These are phyloP conservation scores for Ariopsis seemanni DNA, from an alignment of 2,113 vertebrate genomes.

Conservation along the genomic window DNA sequence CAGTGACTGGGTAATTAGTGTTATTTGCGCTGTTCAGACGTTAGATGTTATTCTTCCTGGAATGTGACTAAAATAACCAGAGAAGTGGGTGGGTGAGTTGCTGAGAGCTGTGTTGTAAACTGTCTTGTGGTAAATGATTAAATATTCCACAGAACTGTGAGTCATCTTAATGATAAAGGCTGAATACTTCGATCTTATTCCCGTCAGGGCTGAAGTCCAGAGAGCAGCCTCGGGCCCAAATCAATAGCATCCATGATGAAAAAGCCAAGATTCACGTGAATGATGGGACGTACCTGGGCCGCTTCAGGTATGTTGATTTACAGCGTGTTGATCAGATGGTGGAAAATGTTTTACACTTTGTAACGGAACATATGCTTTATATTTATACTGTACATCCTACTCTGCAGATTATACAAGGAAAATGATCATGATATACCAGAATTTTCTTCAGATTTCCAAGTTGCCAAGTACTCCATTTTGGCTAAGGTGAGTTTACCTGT, in stretches of 20 bases:
- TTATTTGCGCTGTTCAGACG: not conserved
- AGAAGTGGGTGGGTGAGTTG: not conserved
- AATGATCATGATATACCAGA: conserved; percentile 57
- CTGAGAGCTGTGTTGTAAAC: not conserved
- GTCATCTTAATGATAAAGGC: not conserved
- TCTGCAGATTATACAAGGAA: conserved; percentile 67
- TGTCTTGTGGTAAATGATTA: not conserved
- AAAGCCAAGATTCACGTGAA: not conserved
- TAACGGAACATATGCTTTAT: not conserved
- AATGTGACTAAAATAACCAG: not conserved
- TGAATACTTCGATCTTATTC: not conserved
- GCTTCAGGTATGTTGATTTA: conserved; percentile 59
- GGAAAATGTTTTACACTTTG: not conserved
- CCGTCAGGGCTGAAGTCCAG: not conserved
- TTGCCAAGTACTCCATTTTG: conserved; percentile 80
- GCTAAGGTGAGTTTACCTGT: conserved; percentile 69
- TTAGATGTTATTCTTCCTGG: not conserved
- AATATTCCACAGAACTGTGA: not conserved
- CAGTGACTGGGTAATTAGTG: not conserved
- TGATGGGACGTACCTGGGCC: conserved; percentile 19
- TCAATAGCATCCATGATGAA: not conserved
- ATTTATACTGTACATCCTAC: conserved; percentile 27
- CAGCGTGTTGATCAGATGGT: not conserved
- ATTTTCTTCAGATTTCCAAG: conserved; percentile 75
- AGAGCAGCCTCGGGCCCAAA: not conserved